Base-by-base conservation (phyloP, 2,888 invertebrate species). In the Orgyia antiqua region DNA sequence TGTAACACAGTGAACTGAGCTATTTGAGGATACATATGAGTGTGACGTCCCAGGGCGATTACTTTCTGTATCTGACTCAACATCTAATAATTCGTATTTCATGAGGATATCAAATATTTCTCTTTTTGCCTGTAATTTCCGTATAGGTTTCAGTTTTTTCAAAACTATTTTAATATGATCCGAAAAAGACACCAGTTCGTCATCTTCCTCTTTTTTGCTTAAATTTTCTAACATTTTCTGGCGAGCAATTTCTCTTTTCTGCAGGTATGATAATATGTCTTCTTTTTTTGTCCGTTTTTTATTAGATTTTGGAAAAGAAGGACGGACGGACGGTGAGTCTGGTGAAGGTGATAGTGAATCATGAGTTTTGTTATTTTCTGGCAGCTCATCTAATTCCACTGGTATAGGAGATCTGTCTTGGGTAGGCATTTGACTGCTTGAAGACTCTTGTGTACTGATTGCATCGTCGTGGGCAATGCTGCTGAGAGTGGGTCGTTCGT, bases 81-180 rank as follows among this genome's bases (percentile, higher is more conserved):
- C 29, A 29, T 29, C 29, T 29, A 29, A 29, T 24, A 29, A 18
- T 18, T 18, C 18, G 4, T 18, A 18, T 29, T 12, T 29, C 29
- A 29, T 29, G 11, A 28, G 20, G 20, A 28, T 18, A 28, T 28
- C 20, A 28, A 28, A 28, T 19, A 28, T 28, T 28, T 17, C 28
- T 10, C 28, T 28, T 28, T 28, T 28, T 28, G 28, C 28, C 19
- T 27, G 7, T 27, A 18, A 8, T 17, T 27, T 28, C 20, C 9
- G 20, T 15, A 25, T n/a, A 9, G 25, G 25, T 25, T 13, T 12
- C n/a, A 25, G 13, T 25, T 25, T 15, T 25, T 13, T 25, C 15
- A 25, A 25, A 13, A 15, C 13, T 21, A 9, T 21, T 13, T 29
- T 29, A 29, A 23, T n/a, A 13, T 29, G 21, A 13, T 29, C 29